Evolutionary conservation across 2,888 invertebrate species (phyloP), one percentile per base, ranked within the genome.

Genomic region (Unio pictorum): DNA sequence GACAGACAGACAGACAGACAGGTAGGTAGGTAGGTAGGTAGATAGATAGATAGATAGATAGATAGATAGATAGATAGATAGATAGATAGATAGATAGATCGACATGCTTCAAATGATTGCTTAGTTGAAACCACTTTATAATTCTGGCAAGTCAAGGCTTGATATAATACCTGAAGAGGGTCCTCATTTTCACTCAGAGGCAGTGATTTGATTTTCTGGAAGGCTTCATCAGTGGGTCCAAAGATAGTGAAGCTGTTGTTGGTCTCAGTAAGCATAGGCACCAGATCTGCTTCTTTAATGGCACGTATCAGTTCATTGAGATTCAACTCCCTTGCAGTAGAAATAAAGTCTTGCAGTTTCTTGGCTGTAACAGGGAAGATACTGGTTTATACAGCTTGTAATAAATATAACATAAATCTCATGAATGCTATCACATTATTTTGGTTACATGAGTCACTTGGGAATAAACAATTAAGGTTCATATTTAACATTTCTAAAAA

Each of bases 291-390:
- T 1, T 80, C 81, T 26, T 78, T 69, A 56, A 82, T 72, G 11
- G 85, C 84, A 64, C 91, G 90, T 59, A 92, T 90, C 86, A 94
- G 93, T 86, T 93, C 92, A 69, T 91, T 92, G 63, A 92, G 92
- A 55, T 92, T 93, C 83, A 93, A 86, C 66, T 92, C 92, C 60
- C 91, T 90, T 34, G 93, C 91, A 0, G 93, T 93, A 57, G 92
- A 91, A 61, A 91, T 84, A n/a, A 87, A 55, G 59, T 80, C 90
- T 84, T 92, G 92, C 75, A 93, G 90, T 69, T 93, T 92, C 30
- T 93, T 45, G 57, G 68, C 92, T 91, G 81, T 5, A 72, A 15
- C 11, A 45, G 2, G 45, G 11, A 69, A 63, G 56, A 57, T 63
- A n/a, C 1, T 55, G 28, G 26, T 58, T 60, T 18, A 56, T 45